phyloP scores from a whole-genome alignment of 2,888 invertebrate genomes.

The Nephrotoma flavescens region DNA sequence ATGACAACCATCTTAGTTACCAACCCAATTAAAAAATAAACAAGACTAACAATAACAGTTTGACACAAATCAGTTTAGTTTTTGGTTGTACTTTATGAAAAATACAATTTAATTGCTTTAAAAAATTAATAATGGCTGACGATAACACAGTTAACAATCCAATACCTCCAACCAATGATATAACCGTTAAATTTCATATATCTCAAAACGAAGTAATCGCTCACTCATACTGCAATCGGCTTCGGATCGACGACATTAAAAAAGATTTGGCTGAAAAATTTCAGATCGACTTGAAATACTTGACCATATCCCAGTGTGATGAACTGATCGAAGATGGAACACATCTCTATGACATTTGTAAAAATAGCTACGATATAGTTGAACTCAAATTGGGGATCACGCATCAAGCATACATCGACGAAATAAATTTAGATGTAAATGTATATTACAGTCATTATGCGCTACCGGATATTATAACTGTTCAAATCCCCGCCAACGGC shows the following conservation, averaged over 20 bases:
- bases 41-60: background rate
- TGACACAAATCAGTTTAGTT: background rate
- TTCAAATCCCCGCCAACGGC: conserved; percentile 31
- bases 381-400: conserved; percentile 18
- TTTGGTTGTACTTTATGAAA: background rate
- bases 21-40: background rate
- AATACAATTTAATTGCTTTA: background rate
- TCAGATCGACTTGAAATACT: conserved; percentile 34
- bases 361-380: conserved; percentile 28
- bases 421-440: conserved; percentile 20
- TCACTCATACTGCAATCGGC: conserved; percentile 29
- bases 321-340: conserved; percentile 22
- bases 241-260: conserved; percentile 43
- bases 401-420: conserved; percentile 10
- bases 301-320: conserved; percentile 36
- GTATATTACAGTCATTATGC: conserved; percentile 28
- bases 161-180: conserved; percentile 16
- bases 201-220: conserved; percentile 25
- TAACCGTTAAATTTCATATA: conserved; percentile 29
- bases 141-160: background rate
- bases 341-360: conserved; percentile 19
- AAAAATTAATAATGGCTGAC: background rate
- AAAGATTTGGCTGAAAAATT: conserved; percentile 43
- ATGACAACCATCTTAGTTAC: background rate
- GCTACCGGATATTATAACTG: conserved; percentile 40